Conservation (phyloP, 2,888 invertebrate species). For the Diaprepes abbreviatus region DNA sequence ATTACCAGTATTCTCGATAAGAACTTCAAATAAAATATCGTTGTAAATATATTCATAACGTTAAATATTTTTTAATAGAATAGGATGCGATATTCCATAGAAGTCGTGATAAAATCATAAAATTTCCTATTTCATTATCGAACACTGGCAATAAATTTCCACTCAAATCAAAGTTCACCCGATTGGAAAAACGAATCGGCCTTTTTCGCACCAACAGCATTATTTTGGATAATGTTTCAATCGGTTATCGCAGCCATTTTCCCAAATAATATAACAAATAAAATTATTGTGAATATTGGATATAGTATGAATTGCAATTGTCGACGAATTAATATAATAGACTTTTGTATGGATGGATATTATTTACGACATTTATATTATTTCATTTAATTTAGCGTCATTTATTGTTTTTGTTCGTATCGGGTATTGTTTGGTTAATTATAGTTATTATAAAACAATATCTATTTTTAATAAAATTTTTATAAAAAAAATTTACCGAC, state of each 20-base stretch:
- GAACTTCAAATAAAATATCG: too few species aligned
- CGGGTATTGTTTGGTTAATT: too few species aligned
- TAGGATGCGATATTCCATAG: too few species aligned
- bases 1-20: too few species aligned
- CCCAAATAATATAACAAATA: slow-evolving; percentile 4
- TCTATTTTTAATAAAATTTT: too few species aligned
- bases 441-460: too few species aligned
- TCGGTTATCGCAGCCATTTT: background rate
- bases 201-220: slow-evolving; percentile 42
- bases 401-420: too few species aligned
- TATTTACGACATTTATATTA: background rate
- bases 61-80: too few species aligned
- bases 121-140: slow-evolving; percentile 8
- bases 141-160: slow-evolving; percentile 36
- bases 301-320: too few species aligned
- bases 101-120: background rate
- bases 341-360: background rate
- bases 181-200: slow-evolving; percentile 39
- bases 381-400: too few species aligned
- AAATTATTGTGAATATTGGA: background rate
- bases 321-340: background rate
- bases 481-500: too few species aligned
- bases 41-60: too few species aligned
- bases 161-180: slow-evolving; percentile 32
- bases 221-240: slow-evolving; percentile 26